phyloP scores from a whole-genome alignment of 2,797 vertebrate species.

The Euthynnus affinis region DNA sequence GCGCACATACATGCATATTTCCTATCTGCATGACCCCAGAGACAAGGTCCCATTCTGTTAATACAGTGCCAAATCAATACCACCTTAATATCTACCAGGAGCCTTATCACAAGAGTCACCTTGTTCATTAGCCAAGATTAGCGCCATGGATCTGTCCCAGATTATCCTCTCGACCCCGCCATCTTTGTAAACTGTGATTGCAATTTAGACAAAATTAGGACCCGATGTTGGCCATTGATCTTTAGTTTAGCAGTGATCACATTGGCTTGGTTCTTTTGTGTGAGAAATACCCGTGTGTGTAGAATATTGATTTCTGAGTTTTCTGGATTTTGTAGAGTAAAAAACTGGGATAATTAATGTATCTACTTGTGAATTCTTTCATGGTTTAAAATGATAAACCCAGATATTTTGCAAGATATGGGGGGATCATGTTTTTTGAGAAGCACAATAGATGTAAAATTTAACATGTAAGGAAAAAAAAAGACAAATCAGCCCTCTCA shows the following conservation, averaged over 20 bases:
- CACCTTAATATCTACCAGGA: conserved; percentile 67
- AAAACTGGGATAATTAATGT: conserved; percentile 32
- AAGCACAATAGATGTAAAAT: background rate
- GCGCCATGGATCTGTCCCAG: conserved; percentile 63
- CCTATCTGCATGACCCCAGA: conserved; percentile 46
- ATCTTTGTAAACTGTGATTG: conserved; percentile 71
- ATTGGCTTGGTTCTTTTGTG: conserved; percentile 43
- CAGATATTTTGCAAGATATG: background rate
- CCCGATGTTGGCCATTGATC: conserved; percentile 74
- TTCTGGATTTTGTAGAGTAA: conserved; percentile 36
- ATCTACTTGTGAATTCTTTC: conserved; percentile 26
- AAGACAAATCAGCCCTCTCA: too few relatives aligned
- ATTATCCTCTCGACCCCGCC: conserved; percentile 72
- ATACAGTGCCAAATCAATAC: conserved; percentile 74
- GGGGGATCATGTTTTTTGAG: background rate
- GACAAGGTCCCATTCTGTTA: conserved; percentile 59
- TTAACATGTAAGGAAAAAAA: too few relatives aligned
- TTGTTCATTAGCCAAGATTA: conserved; percentile 82
- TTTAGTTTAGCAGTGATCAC: conserved; percentile 67
- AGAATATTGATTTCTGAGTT: conserved; percentile 62
- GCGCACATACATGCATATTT: conserved; percentile 17
- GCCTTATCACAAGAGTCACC: conserved; percentile 79
- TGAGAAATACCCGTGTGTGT: conserved; percentile 52
- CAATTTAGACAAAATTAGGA: conserved; percentile 78
- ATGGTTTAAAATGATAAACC: background rate